Conservation (phyloP, 2,797 vertebrate species). For the Poeciliopsis gracilis region DNA sequence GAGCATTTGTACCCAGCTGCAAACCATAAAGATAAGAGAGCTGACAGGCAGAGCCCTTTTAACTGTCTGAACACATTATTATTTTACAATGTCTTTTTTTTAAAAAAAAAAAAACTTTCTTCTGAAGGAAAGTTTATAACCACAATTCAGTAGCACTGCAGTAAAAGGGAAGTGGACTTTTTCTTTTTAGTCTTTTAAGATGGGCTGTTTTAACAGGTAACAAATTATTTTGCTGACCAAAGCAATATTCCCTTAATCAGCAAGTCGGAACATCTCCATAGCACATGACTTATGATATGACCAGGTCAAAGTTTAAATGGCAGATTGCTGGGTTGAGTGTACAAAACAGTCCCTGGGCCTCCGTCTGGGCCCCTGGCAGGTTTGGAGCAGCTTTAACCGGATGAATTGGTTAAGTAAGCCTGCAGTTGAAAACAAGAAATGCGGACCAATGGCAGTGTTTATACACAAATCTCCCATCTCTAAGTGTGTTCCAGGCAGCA, state of each 20-base stretch:
- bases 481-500: background rate
- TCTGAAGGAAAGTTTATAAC: background rate
- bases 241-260: conserved; percentile 26
- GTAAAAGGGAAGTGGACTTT: background rate
- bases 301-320: conserved; percentile 39
- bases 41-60: background rate
- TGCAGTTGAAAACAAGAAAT: background rate
- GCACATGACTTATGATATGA: conserved; percentile 42
- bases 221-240: conserved; percentile 50
- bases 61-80: conserved; percentile 3
- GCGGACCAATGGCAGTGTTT: background rate
- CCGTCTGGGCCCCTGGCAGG: background rate
- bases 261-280: conserved; percentile 10
- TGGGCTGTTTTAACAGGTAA: conserved; percentile 18
- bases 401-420: background rate
- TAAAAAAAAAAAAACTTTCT: background rate
- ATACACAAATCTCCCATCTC: background rate
- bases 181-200: background rate
- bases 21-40: background rate
- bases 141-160: background rate
- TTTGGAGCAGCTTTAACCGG: background rate
- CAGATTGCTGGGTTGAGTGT: background rate
- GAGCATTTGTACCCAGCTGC: background rate
- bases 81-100: background rate
- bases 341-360: background rate